Base-by-base conservation (phyloP, 2,797 vertebrate genomes). In the Coilia nasus region DNA sequence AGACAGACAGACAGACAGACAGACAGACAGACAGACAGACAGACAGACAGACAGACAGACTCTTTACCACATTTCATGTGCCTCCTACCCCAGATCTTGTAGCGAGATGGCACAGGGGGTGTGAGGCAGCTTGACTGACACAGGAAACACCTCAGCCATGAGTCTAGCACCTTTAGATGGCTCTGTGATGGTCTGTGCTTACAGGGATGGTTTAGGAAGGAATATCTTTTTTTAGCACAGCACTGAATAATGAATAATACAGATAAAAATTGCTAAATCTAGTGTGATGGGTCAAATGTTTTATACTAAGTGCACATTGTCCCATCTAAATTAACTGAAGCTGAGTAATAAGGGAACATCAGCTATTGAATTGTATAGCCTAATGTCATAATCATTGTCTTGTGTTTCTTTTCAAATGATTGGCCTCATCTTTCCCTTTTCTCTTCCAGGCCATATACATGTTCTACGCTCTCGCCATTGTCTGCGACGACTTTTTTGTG, bases 401-500 rank as follows among this genome's bases (percentile, higher is more conserved):
- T 9, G 6, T 11, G 21, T 78, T 78, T 44, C 56, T 21, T 56
- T 60, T 56, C 2, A n/a, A 57, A 9, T 3, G 50, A 2, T 47
- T 25, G 41, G 47, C 23, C 14, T 82, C n/a, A 25, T 2, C 28
- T 31, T 11, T 17, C 35, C 6, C 31, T 19, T 81, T 0, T 44
- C 82, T 87, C 81, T 84, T 88, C 41, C 89, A 96, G 96, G 96
- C 95, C 3, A 93, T 96, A 91, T 96, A 96, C 91, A 96, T 95
- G 95, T 96, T 96, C 92, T 96, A 96, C 25, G 96, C 96, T 81
- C 92, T 96, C 71, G 96, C 95, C 81, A 94, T 96, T 47, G 94
- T 96, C 86, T 96, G 96, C n/a, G 95, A 96, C 9, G 95, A 95
- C 90, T 96, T 94, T 91, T 96, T 96, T 82, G 96, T 96, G 9